Evolutionary conservation across 2,113 vertebrate species (phyloP).

Genomic region (Anhinga anhinga): DNA sequence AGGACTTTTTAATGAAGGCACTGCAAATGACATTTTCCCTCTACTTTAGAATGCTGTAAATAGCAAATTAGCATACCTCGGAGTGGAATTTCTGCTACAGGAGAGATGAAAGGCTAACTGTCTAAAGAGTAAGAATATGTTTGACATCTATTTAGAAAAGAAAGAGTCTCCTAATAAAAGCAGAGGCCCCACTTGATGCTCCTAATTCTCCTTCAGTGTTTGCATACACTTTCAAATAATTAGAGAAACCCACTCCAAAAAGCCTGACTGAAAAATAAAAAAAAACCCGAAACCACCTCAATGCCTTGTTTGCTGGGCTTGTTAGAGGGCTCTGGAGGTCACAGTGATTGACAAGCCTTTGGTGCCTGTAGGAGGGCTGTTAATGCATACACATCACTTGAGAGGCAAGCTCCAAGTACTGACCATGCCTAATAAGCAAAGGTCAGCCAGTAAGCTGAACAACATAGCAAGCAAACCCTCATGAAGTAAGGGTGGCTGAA

Average conservation of each 20-base stretch:
- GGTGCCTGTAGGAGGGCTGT: constrained; percentile 60
- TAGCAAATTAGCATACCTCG: constrained; percentile 72
- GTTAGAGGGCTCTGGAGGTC: constrained; percentile 68
- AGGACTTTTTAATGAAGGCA: constrained; percentile 68
- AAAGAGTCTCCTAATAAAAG: constrained; percentile 75
- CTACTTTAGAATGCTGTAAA: constrained; percentile 69
- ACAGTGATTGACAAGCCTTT: constrained; percentile 76
- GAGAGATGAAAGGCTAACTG: constrained; percentile 79
- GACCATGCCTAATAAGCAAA: constrained; percentile 60
- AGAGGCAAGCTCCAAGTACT: constrained; percentile 43
- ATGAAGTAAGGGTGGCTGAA: not conserved
- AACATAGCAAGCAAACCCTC: constrained; percentile 34
- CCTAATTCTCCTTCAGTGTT: constrained; percentile 74
- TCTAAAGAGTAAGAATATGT: constrained; percentile 76
- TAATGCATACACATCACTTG: constrained; percentile 57
- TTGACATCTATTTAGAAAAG: constrained; percentile 76
- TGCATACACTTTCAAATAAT: constrained; percentile 77
- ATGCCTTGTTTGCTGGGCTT: constrained; percentile 73
- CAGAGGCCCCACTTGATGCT: constrained; percentile 71
- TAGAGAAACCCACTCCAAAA: constrained; percentile 68
- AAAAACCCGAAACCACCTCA: constrained; percentile 2
- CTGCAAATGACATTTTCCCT: constrained; percentile 63
- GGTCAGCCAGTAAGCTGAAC: constrained; percentile 53
- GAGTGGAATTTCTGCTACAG: constrained; percentile 67
- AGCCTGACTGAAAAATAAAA: constrained; percentile 38